Percentiles rank a stretch among this genome's conserved stretches.
phyloP scores from a whole-genome alignment of 2,113 vertebrate species.

The Thinocorus orbignyianus region DNA sequence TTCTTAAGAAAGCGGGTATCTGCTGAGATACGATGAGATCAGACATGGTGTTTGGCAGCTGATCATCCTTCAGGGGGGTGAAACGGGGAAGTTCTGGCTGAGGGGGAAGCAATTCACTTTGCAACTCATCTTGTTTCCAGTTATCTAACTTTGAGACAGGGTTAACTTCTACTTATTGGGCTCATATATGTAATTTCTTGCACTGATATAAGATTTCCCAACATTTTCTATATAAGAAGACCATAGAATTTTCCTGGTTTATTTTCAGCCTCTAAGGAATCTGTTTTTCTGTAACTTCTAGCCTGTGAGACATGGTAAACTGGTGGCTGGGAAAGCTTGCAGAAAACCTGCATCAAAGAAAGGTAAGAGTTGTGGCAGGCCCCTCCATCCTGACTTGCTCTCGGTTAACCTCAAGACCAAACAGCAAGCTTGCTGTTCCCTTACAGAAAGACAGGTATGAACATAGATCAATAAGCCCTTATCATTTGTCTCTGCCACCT shows the following conservation, averaged over 20 bases:
- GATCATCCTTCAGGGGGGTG: not conserved
- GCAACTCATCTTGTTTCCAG: not conserved
- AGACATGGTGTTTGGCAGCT: not conserved
- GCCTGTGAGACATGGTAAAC: not conserved
- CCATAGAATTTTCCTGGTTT: not conserved
- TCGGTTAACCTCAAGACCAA: not conserved
- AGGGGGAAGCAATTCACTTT: not conserved
- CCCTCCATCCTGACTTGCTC: not conserved
- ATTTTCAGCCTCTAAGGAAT: not conserved
- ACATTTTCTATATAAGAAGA: not conserved
- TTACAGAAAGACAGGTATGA: not conserved
- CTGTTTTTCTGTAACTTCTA: not conserved
- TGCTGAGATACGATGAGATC: not conserved
- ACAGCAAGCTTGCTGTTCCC: not conserved
- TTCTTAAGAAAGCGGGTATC: not conserved
- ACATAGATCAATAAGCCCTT: not conserved
- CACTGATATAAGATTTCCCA: not conserved
- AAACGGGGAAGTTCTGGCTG: not conserved
- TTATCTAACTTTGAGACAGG: not conserved
- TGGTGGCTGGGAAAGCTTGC: not conserved
- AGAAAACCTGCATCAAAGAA: not conserved
- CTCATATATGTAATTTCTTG: not conserved
- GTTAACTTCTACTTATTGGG: not conserved
- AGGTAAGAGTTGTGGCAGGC: not conserved
- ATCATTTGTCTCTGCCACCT: not conserved